Evolutionary conservation across 2,797 vertebrate species (phyloP), one percentile per base, ranked within the genome.

Genomic region (Pachyuromys duprasi): DNA sequence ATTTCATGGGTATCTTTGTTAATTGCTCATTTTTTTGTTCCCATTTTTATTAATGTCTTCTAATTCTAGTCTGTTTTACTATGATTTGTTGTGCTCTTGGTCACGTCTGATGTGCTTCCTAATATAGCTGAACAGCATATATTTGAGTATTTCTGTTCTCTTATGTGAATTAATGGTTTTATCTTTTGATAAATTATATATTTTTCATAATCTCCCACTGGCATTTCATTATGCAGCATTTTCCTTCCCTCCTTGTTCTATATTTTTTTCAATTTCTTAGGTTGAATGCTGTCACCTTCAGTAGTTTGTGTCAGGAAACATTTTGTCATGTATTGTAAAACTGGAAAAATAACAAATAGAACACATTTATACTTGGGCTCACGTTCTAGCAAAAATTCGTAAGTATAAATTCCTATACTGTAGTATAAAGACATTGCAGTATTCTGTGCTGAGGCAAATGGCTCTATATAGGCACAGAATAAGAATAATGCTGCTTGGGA

Each of bases 201-300:
- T 76, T 86, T 88, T 91, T 84, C 67, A n/a, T 69, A 79, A 91
- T 57, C 39, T 62, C 2, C 86, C 72, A 79, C 62, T 86, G 83
- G 45, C 28, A 9, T 94, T 96, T 78, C 12, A 86, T 81, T 86
- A 26, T 62, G 62, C 18, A 75, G 28, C 75, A 49, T 92, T 55
- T 79, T 33, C 42, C 79, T 53, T 9, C 62, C 7, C 79, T 57
- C 67, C 31, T 72, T 70, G 13, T 14, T 63, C 13, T 70, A 6
- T 76, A 36, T 57, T 93, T 84, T 83, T 87, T 24, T 90, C 67
- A 76, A 28, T 95, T 93, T 91, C 62, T 86, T 63, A 81, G 20
- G 83, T 93, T 91, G 60, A 94, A 67, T 92, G 63, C 42, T 83
- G 20, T 95, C 2, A 39, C 39, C 17, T 84, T 91, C n/a, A 39